Conservation (phyloP, 1,140 invertebrate species). For the Drosophila neocordata region DNA sequence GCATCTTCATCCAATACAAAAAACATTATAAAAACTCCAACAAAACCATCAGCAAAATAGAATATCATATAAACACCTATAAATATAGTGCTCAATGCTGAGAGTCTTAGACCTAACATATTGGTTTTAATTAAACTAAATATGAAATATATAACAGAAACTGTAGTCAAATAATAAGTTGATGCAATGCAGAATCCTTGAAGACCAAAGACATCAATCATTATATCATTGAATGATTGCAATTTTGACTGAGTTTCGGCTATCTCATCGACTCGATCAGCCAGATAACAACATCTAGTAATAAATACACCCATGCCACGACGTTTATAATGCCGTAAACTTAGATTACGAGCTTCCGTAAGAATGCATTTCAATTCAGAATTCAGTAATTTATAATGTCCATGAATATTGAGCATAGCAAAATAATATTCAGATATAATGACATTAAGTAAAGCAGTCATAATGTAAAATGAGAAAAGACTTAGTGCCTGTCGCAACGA, state of each 20-base stretch:
- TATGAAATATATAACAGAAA: constrained; percentile 20
- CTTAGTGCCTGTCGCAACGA: neutral
- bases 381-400: constrained; percentile 1
- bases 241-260: constrained; percentile 29
- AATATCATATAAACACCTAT: neutral
- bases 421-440: constrained; percentile 45
- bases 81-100: neutral
- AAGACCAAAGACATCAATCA: constrained; percentile 25
- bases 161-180: constrained; percentile 26
- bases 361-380: neutral
- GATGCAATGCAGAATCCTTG: constrained; percentile 23
- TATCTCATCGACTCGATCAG: constrained; percentile 49
- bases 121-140: constrained; percentile 9
- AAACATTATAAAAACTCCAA: constrained; percentile 16
- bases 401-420: constrained; percentile 26
- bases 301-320: constrained; percentile 20
- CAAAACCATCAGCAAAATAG: constrained; percentile 27
- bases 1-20: constrained; percentile 20
- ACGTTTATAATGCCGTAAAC: neutral
- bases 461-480: neutral
- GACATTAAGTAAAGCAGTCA: constrained; percentile 41
- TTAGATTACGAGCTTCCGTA: neutral
- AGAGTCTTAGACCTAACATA: neutral
- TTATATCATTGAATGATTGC: constrained; percentile 17
- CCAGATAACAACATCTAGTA: constrained; percentile 44